A percentile compares a stretch with the other conserved stretches of the same genome.
Evolutionary conservation across 2,113 vertebrate species (phyloP).

Genomic region (Gracilinanus agilis): DNA sequence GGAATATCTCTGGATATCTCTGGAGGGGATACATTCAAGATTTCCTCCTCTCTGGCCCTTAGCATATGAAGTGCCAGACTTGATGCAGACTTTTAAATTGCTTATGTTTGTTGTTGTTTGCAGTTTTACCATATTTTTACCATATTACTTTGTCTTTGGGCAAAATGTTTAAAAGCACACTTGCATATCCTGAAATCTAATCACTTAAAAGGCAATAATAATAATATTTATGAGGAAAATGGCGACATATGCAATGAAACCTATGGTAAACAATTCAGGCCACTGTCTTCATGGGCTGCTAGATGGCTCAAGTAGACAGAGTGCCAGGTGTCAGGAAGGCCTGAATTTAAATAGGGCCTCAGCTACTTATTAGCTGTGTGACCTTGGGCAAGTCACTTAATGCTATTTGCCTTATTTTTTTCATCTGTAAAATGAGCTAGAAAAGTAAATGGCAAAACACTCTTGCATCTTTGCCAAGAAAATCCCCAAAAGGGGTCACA

Average conservation of each 20-base stretch:
- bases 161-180: neutral
- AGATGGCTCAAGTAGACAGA: neutral
- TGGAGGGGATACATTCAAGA: neutral
- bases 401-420: neutral
- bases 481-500: neutral
- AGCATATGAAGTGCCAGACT: neutral
- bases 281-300: neutral
- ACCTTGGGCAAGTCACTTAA: neutral
- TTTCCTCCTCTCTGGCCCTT: neutral
- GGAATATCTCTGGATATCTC: neutral
- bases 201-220: neutral
- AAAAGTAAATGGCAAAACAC: neutral
- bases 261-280: neutral
- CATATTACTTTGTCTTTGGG: neutral
- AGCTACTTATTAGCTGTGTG: neutral
- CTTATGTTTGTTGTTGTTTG: neutral
- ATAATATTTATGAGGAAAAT: neutral
- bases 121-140: neutral
- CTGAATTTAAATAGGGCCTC: neutral
- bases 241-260: neutral
- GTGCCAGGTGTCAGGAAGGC: neutral
- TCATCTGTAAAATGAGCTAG: too few relatives aligned
- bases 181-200: neutral
- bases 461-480: neutral
- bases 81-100: neutral